Percentiles rank a stretch among this genome's conserved stretches.
These are phyloP conservation scores for Bicyclus anynana DNA, from an alignment of 1,140 invertebrate genomes.

Conservation along the genomic window DNA sequence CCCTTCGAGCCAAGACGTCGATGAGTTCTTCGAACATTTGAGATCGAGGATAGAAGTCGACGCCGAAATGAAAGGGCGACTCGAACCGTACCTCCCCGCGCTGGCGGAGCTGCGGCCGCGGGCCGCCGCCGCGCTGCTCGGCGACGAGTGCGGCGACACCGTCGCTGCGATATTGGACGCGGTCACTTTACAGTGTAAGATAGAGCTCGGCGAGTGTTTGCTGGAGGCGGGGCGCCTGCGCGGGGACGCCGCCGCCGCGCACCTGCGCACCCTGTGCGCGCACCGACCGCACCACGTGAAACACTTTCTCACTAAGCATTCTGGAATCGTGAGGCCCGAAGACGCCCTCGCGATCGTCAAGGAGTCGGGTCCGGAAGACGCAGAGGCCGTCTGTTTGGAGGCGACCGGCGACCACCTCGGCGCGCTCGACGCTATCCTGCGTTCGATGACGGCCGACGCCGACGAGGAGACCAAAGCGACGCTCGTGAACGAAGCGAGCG, in stretches of 20 bases:
- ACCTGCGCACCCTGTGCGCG: conserved; percentile 52
- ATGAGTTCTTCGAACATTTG: conserved; percentile 68
- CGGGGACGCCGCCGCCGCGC: conserved; percentile 48
- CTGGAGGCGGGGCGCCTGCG: conserved; percentile 47
- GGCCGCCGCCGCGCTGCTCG: conserved; percentile 47
- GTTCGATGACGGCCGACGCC: conserved; percentile 20
- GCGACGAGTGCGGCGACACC: conserved; percentile 38
- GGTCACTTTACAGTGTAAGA: conserved; percentile 28
- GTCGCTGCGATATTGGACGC: conserved; percentile 33
- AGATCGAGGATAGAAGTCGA: conserved; percentile 42
- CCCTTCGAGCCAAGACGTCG: conserved; percentile 47
- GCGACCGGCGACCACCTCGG: conserved; percentile 49
- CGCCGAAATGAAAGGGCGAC: conserved; percentile 26
- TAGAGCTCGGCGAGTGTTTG: conserved; percentile 54
- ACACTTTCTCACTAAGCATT: conserved; percentile 46
- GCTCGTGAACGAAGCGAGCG: conserved; percentile 36
- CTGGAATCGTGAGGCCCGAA: conserved; percentile 56
- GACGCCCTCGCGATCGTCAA: conserved; percentile 52
- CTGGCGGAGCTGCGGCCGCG: conserved; percentile 48
- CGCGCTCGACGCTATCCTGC: conserved; percentile 43
- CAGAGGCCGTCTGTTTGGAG: conserved; percentile 62
- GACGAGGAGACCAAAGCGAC: conserved; percentile 23
- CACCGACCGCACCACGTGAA: conserved; percentile 40
- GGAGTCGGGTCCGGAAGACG: conserved; percentile 42
- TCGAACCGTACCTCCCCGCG: conserved; percentile 34